Base-by-base conservation (phyloP, 2,888 invertebrate genomes). In the Caenorhabditis macrosperma region DNA sequence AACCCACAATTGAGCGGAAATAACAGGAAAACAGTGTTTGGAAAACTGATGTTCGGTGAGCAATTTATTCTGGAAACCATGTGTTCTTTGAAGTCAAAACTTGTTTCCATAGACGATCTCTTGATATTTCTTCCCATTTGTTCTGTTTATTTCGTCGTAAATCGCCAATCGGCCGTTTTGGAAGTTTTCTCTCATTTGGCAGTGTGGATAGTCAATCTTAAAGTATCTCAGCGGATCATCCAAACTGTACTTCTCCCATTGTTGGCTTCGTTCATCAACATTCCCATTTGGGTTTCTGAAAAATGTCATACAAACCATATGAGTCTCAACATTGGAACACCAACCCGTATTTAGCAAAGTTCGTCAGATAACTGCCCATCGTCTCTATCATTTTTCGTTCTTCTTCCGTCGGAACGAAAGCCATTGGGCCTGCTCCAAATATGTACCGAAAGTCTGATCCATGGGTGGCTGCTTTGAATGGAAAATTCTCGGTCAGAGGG, bases 301-400 rank as follows among this genome's bases (percentile, higher is more conserved):
- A 38, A 59, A 33, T 7, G 6, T 33, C 33, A 33, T 33, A 9
- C 6, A 26, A 2, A 0, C 24, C 46, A 10, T 7, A 26, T 15
- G 6, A 15, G n/a, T n/a, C n/a, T n/a, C n/a, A 38, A 38, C 38
- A 38, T 38, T n/a, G n/a, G n/a, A 15, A 60, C 12, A 20, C 64
- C 46, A 26, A 82, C 81, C 85, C 82, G 57, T 68, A 82, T 81
- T 85, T 85, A 15, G 81, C 79, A 48, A 85, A 85, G 35, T 86
- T 86, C 1, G 85, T 60, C 17, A 82, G 68, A 44, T 61, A 82
- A 0, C 10, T 41, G 5, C 79, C 76, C 84, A 86, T 80, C 17
- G 66, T 63, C 9, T 86, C 79, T 26, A 85, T 74, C 55, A 84
- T 72, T 35, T 76, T 69, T 24, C 50, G 41, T 35, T 85, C 85